Evolutionary conservation across 2,888 invertebrate species (phyloP).

Genomic region (Allolobophora icterica): DNA sequence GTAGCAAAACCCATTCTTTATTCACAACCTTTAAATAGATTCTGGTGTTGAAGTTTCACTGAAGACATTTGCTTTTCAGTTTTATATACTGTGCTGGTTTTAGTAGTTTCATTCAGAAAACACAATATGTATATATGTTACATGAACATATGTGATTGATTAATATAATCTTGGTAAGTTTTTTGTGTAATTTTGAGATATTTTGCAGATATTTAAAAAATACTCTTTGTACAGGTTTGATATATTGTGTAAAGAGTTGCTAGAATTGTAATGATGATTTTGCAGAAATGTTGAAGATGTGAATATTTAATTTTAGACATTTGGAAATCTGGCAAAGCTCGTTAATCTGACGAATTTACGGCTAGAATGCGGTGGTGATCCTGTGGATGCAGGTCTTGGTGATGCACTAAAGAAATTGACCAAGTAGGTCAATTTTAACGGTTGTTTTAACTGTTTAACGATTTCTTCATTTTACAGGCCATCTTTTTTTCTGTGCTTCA

Average conservation of each 20-base stretch:
- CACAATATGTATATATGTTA: not conserved
- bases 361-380: not conserved
- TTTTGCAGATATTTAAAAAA: not conserved
- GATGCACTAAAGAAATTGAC: conserved; percentile 13
- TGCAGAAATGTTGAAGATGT: not conserved
- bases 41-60: not conserved
- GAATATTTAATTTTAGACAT: not conserved
- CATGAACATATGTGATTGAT: not conserved
- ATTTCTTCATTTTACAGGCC: not conserved
- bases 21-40: not conserved
- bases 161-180: not conserved
- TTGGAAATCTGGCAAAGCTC: not conserved
- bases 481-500: not conserved
- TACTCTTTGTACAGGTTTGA: not conserved
- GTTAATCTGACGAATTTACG: conserved; percentile 18
- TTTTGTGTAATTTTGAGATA: not conserved
- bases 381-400: conserved; percentile 12
- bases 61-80: not conserved
- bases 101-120: not conserved
- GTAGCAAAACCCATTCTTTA: not conserved
- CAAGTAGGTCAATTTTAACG: too few relatives aligned
- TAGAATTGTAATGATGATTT: not conserved
- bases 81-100: not conserved
- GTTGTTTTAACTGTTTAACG: not conserved
- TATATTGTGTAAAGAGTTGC: not conserved